Conservation (phyloP, 1,140 invertebrate genomes). For the Scaptomyza graminum region DNA sequence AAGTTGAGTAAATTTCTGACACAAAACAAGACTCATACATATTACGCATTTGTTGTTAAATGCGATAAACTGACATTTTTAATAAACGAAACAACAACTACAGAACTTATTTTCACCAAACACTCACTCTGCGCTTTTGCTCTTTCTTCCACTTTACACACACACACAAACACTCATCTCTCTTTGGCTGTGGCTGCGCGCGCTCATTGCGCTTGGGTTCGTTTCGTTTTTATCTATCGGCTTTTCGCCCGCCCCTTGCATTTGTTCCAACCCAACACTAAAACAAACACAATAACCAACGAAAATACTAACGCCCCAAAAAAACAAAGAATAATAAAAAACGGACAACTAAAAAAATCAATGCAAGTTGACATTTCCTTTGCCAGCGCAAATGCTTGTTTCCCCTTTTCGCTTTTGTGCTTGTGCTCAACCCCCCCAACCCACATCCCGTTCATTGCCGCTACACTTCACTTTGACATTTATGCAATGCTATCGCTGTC, state of each 20-base stretch:
- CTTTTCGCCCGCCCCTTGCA: conserved; percentile 43
- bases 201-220: conserved; percentile 43
- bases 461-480: conserved; percentile 57
- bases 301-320: conserved; percentile 45
- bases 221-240: conserved; percentile 42
- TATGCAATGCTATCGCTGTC: conserved; percentile 50
- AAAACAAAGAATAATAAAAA: conserved; percentile 20
- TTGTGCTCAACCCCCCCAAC: conserved; percentile 18
- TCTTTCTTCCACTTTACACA: conserved; percentile 1
- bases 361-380: conserved; percentile 56
- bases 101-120: conserved; percentile 26
- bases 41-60: conserved; percentile 8
- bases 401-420: conserved; percentile 26
- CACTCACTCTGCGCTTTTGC: neutral
- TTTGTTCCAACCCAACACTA: conserved; percentile 23
- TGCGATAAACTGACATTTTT: conserved; percentile 30
- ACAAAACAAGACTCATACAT: neutral
- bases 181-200: conserved; percentile 25
- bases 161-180: conserved; percentile 2
- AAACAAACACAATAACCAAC: conserved; percentile 40
- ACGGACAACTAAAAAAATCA: conserved; percentile 44
- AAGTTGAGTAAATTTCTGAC: conserved; percentile 16
- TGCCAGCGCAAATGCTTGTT: conserved; percentile 35
- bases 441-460: conserved; percentile 12
- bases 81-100: conserved; percentile 29